Evolutionary conservation across 1,140 invertebrate species (phyloP), one percentile per base, ranked within the genome.

Genomic region (Galleria mellonella): DNA sequence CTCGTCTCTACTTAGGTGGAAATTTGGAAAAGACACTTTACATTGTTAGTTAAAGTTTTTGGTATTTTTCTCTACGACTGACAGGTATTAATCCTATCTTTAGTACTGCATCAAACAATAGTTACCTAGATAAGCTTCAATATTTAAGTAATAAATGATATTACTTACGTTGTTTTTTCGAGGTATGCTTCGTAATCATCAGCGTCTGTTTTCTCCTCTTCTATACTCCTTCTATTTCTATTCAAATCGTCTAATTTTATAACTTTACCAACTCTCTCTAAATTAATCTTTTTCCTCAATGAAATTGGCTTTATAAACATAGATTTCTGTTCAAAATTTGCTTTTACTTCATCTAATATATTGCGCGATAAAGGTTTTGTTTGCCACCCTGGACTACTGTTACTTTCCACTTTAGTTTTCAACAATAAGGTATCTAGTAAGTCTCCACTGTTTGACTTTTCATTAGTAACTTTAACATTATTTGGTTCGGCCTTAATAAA

Each of bases 221-320:
- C 23, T 7, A 38, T 33, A 32, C 37, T 36, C 40, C 68, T 52
- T 55, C 65, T 79, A 10, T 12, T 43, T 55, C 75, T 71, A 9
- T 36, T 49, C 8, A 55, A 41, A 11, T 78, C 68, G 32, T 82
- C 66, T 15, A 82, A 32, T 40, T 76, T 77, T 10, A 75, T 47
- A 0, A 78, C 43, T 50, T 77, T 79, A 4, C 62, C 69, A 8
- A 82, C 64, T 50, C 56, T 67, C 41, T 83, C 79, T 27, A 82
- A 52, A 43, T 71, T 79, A 0, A 78, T 23, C 29, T 62, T 74
- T 43, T 79, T 81, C 39, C 58, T 66, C 32, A 70, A 51, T 3
- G 57, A 45, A 15, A 66, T 39, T 1, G 66, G 52, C 28, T 72
- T 70, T 0, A 76, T 23, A 6, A 73, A 29, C 37, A 62, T 77